phyloP scores from a whole-genome alignment of 2,113 vertebrate species.

The Hylia prasina region DNA sequence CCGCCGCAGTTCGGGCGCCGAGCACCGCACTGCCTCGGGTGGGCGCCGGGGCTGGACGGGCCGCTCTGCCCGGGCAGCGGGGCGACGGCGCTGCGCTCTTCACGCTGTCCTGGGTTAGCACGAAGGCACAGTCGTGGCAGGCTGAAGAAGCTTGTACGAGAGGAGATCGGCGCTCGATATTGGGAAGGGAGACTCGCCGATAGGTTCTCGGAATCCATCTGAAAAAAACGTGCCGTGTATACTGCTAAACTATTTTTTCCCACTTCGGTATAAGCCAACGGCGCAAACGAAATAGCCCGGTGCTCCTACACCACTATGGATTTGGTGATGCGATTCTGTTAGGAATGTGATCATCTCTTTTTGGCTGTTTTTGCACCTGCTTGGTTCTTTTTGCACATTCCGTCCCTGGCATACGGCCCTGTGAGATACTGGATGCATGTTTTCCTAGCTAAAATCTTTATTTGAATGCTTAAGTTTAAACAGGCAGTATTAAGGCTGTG shows the following conservation, averaged over 20 bases:
- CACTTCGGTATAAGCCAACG: rapidly evolving
- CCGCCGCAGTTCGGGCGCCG: background rate
- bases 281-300: background rate
- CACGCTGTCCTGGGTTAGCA: background rate
- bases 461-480: background rate
- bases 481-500: background rate
- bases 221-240: background rate
- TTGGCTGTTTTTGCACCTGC: background rate
- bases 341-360: background rate
- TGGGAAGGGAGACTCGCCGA: background rate
- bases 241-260: rapidly evolving
- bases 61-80: background rate
- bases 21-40: background rate
- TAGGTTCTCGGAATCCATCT: background rate
- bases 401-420: background rate
- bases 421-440: background rate
- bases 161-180: rapidly evolving
- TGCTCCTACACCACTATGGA: background rate
- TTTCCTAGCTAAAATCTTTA: background rate
- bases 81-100: background rate
- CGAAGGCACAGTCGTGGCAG: background rate
- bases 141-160: background rate
- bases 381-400: background rate
- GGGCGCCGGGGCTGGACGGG: background rate
- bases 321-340: background rate